Evolutionary conservation across 2,888 invertebrate species (phyloP).

Genomic region (Steinernema scapterisci): DNA sequence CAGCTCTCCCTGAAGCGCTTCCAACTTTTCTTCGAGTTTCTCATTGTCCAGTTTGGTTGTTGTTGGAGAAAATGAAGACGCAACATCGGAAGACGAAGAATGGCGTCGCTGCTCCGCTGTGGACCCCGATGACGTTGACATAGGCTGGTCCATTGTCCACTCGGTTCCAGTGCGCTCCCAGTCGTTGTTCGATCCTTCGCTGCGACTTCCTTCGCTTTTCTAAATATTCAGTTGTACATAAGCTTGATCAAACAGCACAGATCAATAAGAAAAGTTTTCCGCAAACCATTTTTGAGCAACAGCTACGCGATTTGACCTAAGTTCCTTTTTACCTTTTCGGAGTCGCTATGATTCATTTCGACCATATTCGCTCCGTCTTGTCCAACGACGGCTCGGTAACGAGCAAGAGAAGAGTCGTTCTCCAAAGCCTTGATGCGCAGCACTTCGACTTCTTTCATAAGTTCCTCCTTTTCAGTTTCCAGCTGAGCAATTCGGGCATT

Average conservation of each 20-base stretch:
- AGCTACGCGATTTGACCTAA: too few relatives aligned
- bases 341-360: background rate
- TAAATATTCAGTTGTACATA: too few relatives aligned
- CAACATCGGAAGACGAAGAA: background rate
- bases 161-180: background rate
- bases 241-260: too few relatives aligned
- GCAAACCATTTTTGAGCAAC: too few relatives aligned
- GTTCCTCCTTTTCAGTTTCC: conserved; percentile 38
- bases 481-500: conserved; percentile 44
- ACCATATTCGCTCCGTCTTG: conserved; percentile 32
- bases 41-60: background rate
- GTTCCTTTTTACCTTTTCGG: background rate
- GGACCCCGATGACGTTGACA: background rate
- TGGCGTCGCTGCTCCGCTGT: background rate
- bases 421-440: conserved; percentile 10
- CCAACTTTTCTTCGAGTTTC: background rate
- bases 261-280: too few relatives aligned
- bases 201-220: background rate
- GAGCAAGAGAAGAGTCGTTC: background rate
- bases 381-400: conserved; percentile 28
- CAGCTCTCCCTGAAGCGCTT: background rate
- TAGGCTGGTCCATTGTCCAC: background rate
- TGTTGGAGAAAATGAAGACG: background rate
- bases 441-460: conserved; percentile 44
- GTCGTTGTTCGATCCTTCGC: conserved; percentile 9